A percentile compares a stretch with the other conserved stretches of the same genome.
Evolutionary conservation across 1,140 invertebrate species (phyloP).

Genomic region (Camponotus floridanus): DNA sequence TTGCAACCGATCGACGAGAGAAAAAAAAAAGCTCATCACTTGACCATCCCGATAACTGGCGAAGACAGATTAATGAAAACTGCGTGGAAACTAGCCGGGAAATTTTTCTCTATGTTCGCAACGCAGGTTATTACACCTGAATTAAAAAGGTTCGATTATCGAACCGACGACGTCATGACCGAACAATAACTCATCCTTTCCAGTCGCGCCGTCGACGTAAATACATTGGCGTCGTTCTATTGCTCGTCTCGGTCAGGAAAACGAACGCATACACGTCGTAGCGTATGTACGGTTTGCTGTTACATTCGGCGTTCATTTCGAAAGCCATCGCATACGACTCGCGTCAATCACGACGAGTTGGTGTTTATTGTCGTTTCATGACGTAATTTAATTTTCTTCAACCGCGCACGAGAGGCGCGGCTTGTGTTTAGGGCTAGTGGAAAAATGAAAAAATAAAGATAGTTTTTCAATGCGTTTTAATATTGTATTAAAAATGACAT

Average conservation of each 20-base stretch:
- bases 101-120: background rate
- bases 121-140: conserved; percentile 45
- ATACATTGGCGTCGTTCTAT: conserved; percentile 31
- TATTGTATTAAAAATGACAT: background rate
- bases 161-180: conserved; percentile 33
- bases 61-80: conserved; percentile 37
- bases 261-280: conserved; percentile 1
- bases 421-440: background rate
- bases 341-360: conserved; percentile 39
- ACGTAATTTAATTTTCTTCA: conserved; percentile 49
- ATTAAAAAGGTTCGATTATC: conserved; percentile 55
- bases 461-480: background rate
- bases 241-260: conserved; percentile 33
- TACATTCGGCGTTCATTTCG: conserved; percentile 52
- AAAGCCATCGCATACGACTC: conserved; percentile 54
- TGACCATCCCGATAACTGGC: background rate
- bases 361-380: conserved; percentile 58
- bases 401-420: conserved; percentile 1
- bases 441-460: background rate
- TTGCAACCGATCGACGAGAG: background rate
- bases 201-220: conserved; percentile 42
- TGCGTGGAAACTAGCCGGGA: conserved; percentile 14
- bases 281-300: conserved; percentile 45
- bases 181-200: conserved; percentile 64
- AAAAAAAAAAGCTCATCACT: background rate